Evolutionary conservation across 2,888 invertebrate genomes (phyloP), one percentile per base, ranked within the genome.

Genomic region (Labia minor): DNA sequence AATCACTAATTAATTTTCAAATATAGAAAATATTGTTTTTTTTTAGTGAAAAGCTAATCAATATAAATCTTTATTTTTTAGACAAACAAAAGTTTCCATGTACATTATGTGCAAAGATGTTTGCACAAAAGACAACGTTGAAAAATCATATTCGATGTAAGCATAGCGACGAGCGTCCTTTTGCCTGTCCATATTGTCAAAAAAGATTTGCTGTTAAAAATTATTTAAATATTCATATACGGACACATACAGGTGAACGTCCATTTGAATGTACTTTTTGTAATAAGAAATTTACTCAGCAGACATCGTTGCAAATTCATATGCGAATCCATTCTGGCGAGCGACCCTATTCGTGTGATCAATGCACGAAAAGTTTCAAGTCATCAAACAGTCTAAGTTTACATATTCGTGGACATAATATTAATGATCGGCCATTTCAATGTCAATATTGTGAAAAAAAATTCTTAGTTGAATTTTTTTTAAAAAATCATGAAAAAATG

Each of bases 391-490:
- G 49, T 14, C 49, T 49, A 3, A 49, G 49, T 49, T 16, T 49
- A 3, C 49, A 49, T 14, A 49, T 49, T n/a, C 49, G 49, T 14
- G 49, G 49, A 14, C 49, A 49, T 49, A 16, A 49, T 49, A 49
- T 49, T 14, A 49, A 49, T 14, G 49, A 49, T 49, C 49, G 49
- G 16, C 49, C 49, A 8, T 49, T n/a, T 49, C 14, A 49, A 49
- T 49, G 49, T 49, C 49, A 49, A 49, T 49, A 49, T 49, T 49
- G 49, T 49, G 49, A 49, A 14, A 49, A 49, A 49, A 49, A 49
- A 49, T 49, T 49, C n/a, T 14, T 49, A 49, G 49, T 49, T 8
- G 49, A 49, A 14, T 49, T 49, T 14, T 49, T 49, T 49, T 16
- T 49, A n/a, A 49, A 49, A 49, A 49, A 49, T 49, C 49, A 49